Evolutionary conservation across 2,797 vertebrate genomes (phyloP).

Genomic region (Gallinago nigripennis): DNA sequence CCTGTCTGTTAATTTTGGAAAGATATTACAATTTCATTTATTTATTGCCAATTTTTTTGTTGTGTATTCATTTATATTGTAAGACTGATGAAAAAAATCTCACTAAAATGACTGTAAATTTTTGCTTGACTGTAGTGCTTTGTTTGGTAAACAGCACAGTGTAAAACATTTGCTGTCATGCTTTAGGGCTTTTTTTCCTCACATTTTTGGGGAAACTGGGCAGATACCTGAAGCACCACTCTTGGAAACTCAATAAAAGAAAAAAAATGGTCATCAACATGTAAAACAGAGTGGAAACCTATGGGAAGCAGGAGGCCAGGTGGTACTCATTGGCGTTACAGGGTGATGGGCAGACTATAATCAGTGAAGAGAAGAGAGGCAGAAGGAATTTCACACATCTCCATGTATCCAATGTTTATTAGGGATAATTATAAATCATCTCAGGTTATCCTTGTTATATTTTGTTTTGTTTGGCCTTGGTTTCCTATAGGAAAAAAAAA

Average conservation of each 20-base stretch:
- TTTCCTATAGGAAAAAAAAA: neutral
- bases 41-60: neutral
- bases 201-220: neutral
- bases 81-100: neutral
- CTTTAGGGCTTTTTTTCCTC: neutral
- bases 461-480: neutral
- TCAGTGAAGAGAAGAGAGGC: neutral
- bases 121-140: neutral
- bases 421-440: neutral
- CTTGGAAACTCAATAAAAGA: neutral
- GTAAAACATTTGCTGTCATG: neutral
- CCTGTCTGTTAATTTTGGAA: neutral
- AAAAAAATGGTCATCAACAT: neutral
- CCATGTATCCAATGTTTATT: neutral
- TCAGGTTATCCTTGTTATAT: neutral
- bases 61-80: neutral
- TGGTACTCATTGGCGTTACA: neutral
- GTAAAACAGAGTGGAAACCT: neutral
- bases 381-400: neutral
- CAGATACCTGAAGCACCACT: neutral
- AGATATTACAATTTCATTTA: neutral
- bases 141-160: neutral
- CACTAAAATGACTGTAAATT: neutral
- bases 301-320: neutral
- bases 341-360: neutral